These are phyloP conservation scores for Rhinella marina DNA, from an alignment of 2,797 vertebrate genomes.

Conservation along the genomic window DNA sequence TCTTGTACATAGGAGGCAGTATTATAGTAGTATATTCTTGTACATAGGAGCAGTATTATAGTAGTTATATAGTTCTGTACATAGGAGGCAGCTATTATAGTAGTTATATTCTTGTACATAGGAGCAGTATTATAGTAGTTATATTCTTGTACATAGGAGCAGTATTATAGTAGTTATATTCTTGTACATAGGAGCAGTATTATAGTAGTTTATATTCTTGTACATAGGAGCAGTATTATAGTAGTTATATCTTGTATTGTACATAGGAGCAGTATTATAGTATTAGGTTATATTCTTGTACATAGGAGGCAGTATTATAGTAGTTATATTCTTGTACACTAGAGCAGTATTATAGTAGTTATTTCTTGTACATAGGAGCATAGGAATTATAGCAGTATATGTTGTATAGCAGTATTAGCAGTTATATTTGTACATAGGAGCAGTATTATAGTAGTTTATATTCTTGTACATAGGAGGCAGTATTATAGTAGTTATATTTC, in stretches of 20 bases:
- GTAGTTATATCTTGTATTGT: conserved; percentile 11
- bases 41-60: conserved; percentile 7
- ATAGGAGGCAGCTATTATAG: conserved; percentile 1
- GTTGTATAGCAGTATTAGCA: neutral
- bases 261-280: conserved; percentile 7
- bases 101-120: conserved; percentile 5
- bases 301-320: conserved; percentile 8
- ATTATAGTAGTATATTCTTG: conserved; percentile 3
- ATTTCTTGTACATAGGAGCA: neutral
- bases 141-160: neutral
- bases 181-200: conserved; percentile 10
- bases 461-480: conserved; percentile 16
- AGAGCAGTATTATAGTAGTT: conserved; percentile 9
- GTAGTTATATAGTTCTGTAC: conserved; percentile 1
- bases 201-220: conserved; percentile 21
- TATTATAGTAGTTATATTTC: conserved; percentile 22
- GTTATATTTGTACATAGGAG: conserved; percentile 12
- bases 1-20: neutral
- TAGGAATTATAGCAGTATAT: too few relatives aligned
- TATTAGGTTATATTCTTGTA: conserved; percentile 14
- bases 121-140: neutral
- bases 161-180: conserved; percentile 12
- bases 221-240: conserved; percentile 9
- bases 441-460: conserved; percentile 19
- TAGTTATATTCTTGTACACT: conserved; percentile 20